Conservation (phyloP, 2,888 invertebrate genomes). For the Catocala nupta region DNA sequence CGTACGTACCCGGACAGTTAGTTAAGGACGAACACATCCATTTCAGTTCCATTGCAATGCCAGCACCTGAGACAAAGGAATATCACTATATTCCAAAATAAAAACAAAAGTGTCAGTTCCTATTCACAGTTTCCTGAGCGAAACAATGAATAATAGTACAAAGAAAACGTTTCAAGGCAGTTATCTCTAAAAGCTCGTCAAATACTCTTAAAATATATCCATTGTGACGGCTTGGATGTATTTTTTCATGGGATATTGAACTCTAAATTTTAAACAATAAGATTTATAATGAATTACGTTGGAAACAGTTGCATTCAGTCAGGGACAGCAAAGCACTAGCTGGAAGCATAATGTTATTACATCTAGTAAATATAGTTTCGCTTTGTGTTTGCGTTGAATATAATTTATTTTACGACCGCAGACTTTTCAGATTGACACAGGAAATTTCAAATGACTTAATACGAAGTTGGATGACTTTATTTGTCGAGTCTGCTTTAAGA, state of each 20-base stretch:
- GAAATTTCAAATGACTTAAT: conserved; percentile 12
- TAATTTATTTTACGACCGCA: conserved; percentile 25
- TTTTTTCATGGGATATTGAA: conserved; percentile 44
- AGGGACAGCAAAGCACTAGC: conserved; percentile 31
- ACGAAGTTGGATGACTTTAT: background rate
- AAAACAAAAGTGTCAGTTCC: conserved; percentile 65
- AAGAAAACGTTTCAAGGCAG: conserved; percentile 78
- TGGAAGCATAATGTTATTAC: conserved; percentile 48
- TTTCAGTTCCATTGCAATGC: conserved; percentile 39
- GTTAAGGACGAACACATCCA: conserved; percentile 38
- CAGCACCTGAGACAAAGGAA: conserved; percentile 60
- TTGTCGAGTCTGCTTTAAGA: background rate
- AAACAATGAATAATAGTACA: conserved; percentile 81
- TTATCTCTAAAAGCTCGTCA: conserved; percentile 82
- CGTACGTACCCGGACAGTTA: conserved; percentile 39
- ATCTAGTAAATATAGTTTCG: conserved; percentile 50
- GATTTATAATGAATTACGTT: conserved; percentile 35
- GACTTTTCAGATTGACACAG: conserved; percentile 18
- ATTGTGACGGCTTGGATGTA: conserved; percentile 52
- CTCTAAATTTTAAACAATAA: conserved; percentile 48
- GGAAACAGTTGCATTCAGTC: conserved; percentile 40
- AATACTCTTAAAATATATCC: conserved; percentile 75
- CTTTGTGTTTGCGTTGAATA: conserved; percentile 41
- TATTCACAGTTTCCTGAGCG: conserved; percentile 63
- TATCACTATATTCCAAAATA: conserved; percentile 60